Base-by-base conservation (phyloP, 2,113 vertebrate genomes). In the Tragulus kanchil region DNA sequence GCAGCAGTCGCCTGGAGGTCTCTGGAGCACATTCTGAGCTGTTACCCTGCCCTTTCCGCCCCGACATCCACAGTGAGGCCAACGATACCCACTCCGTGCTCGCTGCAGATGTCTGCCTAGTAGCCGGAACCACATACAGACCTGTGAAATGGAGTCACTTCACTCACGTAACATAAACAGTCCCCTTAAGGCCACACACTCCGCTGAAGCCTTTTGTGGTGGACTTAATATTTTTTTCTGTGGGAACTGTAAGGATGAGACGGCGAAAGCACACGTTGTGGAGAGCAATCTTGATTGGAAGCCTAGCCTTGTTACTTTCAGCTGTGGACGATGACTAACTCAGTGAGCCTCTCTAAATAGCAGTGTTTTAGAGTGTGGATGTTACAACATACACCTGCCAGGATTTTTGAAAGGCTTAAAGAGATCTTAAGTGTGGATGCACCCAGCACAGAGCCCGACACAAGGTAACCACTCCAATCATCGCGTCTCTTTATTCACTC, bases 401-500 rank as follows among this genome's bases (percentile, higher is more conserved):
- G 87, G 64, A 25, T n/a, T 87, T 88, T 31, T 58, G 3, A 67
- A 81, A 90, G 62, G 62, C 6, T 88, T 73, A 83, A 69, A 88
- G 48, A 48, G 64, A 56, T 77, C 13, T 75, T 52, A 31, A 73
- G 54, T 26, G n/a, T 26, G 17, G 93, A 67, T 42, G n/a, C 25
- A 77, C 25, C 78, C 65, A 52, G 87, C 50, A 85, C 1, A n/a
- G 54, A 85, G 9, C 17, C 62, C n/a, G 25, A 36, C 79, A 64
- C 6, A 1, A 1, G 50, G 75, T 50, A 92, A 61, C 36, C 31
- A 48, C 23, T 91, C 59, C 52, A 15, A 61, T 23, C 17, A 61
- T 23, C 21, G 14, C 8, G 15, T 19, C 13, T 65, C 31, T 73
- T 28, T 59, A 36, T 21, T 93, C 86, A n/a, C 82, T 79, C 36